Evolutionary conservation across 2,888 invertebrate species (phyloP).

Genomic region (Pachydiplax longipennis): DNA sequence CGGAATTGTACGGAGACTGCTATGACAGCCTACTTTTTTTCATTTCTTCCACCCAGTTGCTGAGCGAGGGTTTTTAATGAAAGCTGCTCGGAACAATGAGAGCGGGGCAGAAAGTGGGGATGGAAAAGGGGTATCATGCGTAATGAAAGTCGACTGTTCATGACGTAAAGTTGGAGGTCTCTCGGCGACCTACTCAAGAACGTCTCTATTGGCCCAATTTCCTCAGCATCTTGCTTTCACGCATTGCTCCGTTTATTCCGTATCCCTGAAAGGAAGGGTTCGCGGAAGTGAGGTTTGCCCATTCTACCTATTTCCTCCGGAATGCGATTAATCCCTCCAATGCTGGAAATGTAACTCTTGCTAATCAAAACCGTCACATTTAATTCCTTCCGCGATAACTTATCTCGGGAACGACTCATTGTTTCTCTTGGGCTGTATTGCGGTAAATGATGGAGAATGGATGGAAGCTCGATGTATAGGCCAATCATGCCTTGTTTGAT

Average conservation of each 20-base stretch:
- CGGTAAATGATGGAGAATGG: no score
- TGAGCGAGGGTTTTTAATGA: neutral
- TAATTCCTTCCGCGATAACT: no score
- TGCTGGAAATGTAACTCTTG: no score
- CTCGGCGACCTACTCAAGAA: neutral
- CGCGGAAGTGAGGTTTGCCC: no score
- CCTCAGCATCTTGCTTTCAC: neutral
- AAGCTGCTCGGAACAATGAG: neutral
- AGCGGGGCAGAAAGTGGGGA: neutral
- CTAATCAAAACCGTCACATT: no score
- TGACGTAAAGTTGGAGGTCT: slow-evolving; percentile 6
- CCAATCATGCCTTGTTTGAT: no score
- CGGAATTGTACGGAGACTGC: neutral
- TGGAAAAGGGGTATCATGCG: neutral
- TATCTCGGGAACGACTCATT: no score
- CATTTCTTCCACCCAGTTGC: neutral
- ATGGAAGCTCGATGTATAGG: no score
- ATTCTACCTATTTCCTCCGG: no score
- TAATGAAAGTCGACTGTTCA: slow-evolving; percentile 27
- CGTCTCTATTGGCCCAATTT: slow-evolving; percentile 15
- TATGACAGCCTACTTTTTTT: neutral
- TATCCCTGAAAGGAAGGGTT: neutral
- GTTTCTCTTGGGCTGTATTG: no score
- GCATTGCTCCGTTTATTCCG: neutral
- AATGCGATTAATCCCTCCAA: no score